Evolutionary conservation across 2,797 vertebrate species (phyloP), one percentile per base, ranked within the genome.

Genomic region (Anguilla obscura): DNA sequence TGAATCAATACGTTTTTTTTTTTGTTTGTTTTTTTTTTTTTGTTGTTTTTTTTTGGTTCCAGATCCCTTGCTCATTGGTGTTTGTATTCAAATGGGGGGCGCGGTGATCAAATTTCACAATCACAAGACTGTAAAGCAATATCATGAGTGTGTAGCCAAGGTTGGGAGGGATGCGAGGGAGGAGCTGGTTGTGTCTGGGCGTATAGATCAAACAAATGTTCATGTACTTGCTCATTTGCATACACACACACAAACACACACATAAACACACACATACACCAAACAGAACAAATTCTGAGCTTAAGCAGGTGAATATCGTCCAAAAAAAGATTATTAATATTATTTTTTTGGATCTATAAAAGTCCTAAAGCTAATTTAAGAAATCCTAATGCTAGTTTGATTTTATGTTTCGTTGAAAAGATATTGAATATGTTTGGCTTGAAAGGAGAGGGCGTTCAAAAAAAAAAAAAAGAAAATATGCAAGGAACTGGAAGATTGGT

Each of bases 371-470:
- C 76, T 80, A 66, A n/a, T 80, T 87, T 79, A 86, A 85, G n/a
- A 80, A 98, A 98, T 97, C 97, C 97, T 97, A 97, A 97, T 94
- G 96, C 76, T 80, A 66, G n/a, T 80, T 87, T 79, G 83, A 85
- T 14, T 48, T 66, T 97, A 97, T 98, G 97, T 98, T 98, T 99
- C 98, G 97, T 98, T 98, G 97, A 98, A 98, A 98, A 98, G 96
- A 98, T 99, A 97, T 99, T 98, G 98, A 98, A 97, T 98, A 98
- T 97, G 97, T 98, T 97, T 98, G 97, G 97, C 97, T 97, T 98
- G 97, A 96, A 97, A 96, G 96, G 97, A 97, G 95, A 94, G 60
- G 60, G 60, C 24, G n/a, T 66, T 66, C 14, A 60, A 94, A 96
- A 97, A 97, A 95, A 97, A 95, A 95, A 97, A 97, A 97, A 99